A percentile compares a stretch with the other conserved stretches of the same genome.
Evolutionary conservation across 2,888 invertebrate genomes (phyloP).

Genomic region (Tinea trinotella): DNA sequence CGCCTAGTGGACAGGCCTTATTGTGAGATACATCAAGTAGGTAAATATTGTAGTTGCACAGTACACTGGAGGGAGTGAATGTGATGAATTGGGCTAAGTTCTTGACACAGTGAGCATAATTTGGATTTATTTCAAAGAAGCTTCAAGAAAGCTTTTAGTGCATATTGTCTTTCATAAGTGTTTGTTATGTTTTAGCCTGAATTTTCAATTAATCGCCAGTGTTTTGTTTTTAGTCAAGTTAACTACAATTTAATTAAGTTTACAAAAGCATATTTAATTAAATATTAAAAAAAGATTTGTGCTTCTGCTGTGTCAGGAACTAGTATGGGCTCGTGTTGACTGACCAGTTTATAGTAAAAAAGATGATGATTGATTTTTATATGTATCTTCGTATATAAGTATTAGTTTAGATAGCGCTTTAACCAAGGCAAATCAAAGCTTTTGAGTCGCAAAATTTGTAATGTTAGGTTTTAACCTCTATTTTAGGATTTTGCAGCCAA

Average conservation of each 20-base stretch:
- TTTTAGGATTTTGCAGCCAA: not conserved
- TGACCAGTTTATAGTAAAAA: slow-evolving; percentile 49
- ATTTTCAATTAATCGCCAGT: too few relatives aligned
- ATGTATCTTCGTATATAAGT: slow-evolving; percentile 41
- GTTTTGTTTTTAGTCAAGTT: too few relatives aligned
- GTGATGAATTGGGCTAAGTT: slow-evolving; percentile 32
- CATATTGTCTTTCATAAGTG: too few relatives aligned
- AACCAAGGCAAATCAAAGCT: slow-evolving; percentile 33
- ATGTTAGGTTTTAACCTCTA: not conserved
- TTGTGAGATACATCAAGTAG: not conserved
- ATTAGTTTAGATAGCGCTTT: slow-evolving; percentile 41
- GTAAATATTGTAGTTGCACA: slow-evolving; percentile 10
- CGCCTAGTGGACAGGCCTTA: too few relatives aligned
- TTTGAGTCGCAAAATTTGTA: slow-evolving; percentile 36
- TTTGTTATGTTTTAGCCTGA: too few relatives aligned
- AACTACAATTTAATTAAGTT: too few relatives aligned
- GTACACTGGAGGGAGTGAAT: slow-evolving; percentile 20
- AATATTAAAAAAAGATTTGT: slow-evolving; percentile 17
- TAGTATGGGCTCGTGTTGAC: slow-evolving; percentile 46
- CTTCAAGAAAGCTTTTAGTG: too few relatives aligned
- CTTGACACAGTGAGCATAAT: slow-evolving; percentile 40
- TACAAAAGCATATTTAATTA: not conserved
- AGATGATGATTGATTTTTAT: slow-evolving; percentile 54
- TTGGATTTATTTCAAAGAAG: too few relatives aligned
- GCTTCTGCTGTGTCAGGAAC: slow-evolving; percentile 49